Percentiles rank a stretch among this genome's conserved stretches.
phyloP scores from a whole-genome alignment of 2,888 invertebrate species.

The Papilio protenor region DNA sequence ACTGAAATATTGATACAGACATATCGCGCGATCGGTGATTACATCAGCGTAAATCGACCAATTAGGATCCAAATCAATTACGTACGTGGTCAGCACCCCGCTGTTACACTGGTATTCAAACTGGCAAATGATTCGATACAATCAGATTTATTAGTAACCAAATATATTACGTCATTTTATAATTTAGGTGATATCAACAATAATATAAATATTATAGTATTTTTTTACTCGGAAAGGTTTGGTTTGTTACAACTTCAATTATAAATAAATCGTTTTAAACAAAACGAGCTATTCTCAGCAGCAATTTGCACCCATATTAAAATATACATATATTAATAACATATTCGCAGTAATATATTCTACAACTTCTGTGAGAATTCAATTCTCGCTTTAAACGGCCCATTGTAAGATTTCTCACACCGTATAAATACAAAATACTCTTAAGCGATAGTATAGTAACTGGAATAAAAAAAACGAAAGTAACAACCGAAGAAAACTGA shows the following conservation, averaged over 20 bases:
- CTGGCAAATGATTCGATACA: slow-evolving; percentile 2
- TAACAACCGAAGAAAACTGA: slow-evolving; percentile 49
- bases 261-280: background rate
- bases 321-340: background rate
- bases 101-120: slow-evolving; percentile 41
- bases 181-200: background rate
- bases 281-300: background rate
- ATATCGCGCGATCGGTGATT: slow-evolving; percentile 53
- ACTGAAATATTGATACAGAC: slow-evolving; percentile 51
- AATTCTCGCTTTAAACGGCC: slow-evolving; percentile 3
- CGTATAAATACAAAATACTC: slow-evolving; percentile 19
- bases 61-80: slow-evolving; percentile 58
- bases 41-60: slow-evolving; percentile 54
- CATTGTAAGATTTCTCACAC: slow-evolving; percentile 35
- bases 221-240: too few species aligned
- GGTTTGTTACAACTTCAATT: too few species aligned
- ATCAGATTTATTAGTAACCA: background rate
- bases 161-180: background rate
- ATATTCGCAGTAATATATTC: background rate
- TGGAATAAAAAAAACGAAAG: slow-evolving; percentile 40
- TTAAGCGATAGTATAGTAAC: slow-evolving; percentile 11
- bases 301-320: background rate
- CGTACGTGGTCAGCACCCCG: slow-evolving; percentile 57
- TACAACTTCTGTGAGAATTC: slow-evolving; percentile 1
- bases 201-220: too few species aligned